Conservation (phyloP, 1,140 invertebrate genomes). For the Hermetia illucens region DNA sequence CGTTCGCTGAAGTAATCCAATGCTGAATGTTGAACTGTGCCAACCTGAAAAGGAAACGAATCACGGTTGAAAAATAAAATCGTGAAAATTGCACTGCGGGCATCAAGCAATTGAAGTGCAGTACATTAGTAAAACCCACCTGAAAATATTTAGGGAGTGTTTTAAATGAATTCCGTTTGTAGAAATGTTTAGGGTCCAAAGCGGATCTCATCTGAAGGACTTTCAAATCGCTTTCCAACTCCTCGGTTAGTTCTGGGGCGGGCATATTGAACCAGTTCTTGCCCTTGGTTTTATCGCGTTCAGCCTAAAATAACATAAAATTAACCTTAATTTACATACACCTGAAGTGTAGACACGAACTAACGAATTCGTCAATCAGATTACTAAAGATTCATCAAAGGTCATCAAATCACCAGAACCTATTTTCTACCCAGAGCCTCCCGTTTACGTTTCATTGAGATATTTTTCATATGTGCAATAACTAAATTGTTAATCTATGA, state of each 20-base stretch:
- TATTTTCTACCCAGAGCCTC: slow-evolving; percentile 6
- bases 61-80: slow-evolving; percentile 4
- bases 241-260: slow-evolving; percentile 76
- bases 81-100: slow-evolving; percentile 4
- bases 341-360: not conserved
- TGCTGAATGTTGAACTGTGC: slow-evolving; percentile 56
- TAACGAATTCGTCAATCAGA: slow-evolving; percentile 16
- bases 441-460: slow-evolving; percentile 5
- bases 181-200: slow-evolving; percentile 84
- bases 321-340: not conserved
- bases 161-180: slow-evolving; percentile 82
- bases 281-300: slow-evolving; percentile 66
- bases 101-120: not conserved
- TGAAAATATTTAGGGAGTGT: slow-evolving; percentile 85
- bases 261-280: slow-evolving; percentile 76
- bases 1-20: slow-evolving; percentile 59
- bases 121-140: slow-evolving; percentile 31
- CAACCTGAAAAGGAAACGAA: slow-evolving; percentile 39
- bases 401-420: slow-evolving; percentile 2
- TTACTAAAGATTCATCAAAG: slow-evolving; percentile 31
- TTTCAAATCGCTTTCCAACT: slow-evolving; percentile 73
- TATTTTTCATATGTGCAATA: slow-evolving; percentile 9
- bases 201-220: slow-evolving; percentile 84
- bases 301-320: slow-evolving; percentile 27
- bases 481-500: slow-evolving; percentile 13